A percentile compares a stretch with the other conserved stretches of the same genome.
These are phyloP conservation scores for Hippocampus abdominalis DNA, from an alignment of 2,113 vertebrate genomes.

Conservation along the genomic window DNA sequence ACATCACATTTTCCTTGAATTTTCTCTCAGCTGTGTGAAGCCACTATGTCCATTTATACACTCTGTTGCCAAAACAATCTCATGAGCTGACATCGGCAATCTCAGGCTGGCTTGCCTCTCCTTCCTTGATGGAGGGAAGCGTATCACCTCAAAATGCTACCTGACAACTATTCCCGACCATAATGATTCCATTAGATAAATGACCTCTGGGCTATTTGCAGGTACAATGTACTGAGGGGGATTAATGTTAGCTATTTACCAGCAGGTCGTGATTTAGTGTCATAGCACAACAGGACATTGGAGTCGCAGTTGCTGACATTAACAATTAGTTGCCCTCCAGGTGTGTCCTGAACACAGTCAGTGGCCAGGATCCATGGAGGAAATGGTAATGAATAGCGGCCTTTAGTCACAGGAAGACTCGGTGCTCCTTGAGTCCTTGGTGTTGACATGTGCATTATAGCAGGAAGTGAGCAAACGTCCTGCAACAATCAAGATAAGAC, in stretches of 20 bases:
- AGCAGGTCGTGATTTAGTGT: constrained; percentile 27
- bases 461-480: constrained; percentile 49
- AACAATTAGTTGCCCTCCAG: constrained; percentile 54
- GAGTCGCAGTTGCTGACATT: constrained; percentile 28
- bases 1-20: constrained; percentile 2
- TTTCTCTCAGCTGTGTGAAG: constrained; percentile 4
- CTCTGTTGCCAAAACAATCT: constrained; percentile 67
- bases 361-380: constrained; percentile 40
- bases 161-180: constrained; percentile 1
- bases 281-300: constrained; percentile 23
- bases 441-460: constrained; percentile 2
- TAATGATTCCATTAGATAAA: not conserved
- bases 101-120: constrained; percentile 21
- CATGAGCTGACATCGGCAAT: constrained; percentile 41
- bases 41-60: constrained; percentile 23
- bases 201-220: constrained; percentile 16
- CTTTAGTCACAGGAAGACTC: constrained; percentile 49
- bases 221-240: not conserved
- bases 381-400: constrained; percentile 59
- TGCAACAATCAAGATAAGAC: constrained; percentile 25
- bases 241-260: constrained; percentile 11
- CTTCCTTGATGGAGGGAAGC: constrained; percentile 6
- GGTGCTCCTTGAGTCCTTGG: constrained; percentile 26
- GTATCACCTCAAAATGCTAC: constrained; percentile 25
- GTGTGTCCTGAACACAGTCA: constrained; percentile 61